Base-by-base conservation (phyloP, 1,140 invertebrate species). In the Gryllus bimaculatus region DNA sequence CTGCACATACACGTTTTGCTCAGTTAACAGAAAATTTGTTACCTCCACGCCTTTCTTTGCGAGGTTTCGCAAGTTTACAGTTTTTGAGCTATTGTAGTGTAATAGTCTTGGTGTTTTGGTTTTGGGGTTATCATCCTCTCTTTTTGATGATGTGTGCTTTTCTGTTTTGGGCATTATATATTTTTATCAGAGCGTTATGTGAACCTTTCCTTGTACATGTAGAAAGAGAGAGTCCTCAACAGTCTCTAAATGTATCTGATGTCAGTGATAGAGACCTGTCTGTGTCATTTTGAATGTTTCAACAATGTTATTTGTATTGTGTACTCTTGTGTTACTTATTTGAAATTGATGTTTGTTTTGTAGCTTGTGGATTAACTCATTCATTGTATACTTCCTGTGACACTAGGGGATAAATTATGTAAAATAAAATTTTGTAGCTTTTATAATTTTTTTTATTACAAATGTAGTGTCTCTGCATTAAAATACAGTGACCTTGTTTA, bases 261-360 rank as follows among this genome's bases (percentile, higher is more conserved):
- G 39, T 66, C 76, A 66, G 75, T 80, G 10, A 77, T 66, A 21
- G 74, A 73, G 47, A 73, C 74, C 7, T 81, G 78, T 78, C 48
- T 73, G 39, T 73, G 78, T 78, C 79, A 73, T 78, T 66, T 77
- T 48, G 78, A 49, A 8, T 49, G 12, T 54, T 39, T 13, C n/a
- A 18, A 39, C 26, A n/a, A n/a, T n/a, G 26, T 39, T 39, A 39
- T 39, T 39, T 39, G 1, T 39, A 39, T 5, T 39, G 26, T 39
- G 26, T 39, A 39, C 1, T 39, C 26, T 39, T 39, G 26, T 39
- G 26, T 39, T 39, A 39, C 5, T 39, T 39, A 2, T 39, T 39
- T 39, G 26, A 39, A 39, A 39, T 39, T 39, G 26, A 39, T 39
- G 26, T 39, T 39, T 39, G 26, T 39, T 39, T 39, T 39, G 26